These are phyloP conservation scores for Reticulitermes lucifugus DNA, from an alignment of 2,888 invertebrate genomes.

Conservation along the genomic window DNA sequence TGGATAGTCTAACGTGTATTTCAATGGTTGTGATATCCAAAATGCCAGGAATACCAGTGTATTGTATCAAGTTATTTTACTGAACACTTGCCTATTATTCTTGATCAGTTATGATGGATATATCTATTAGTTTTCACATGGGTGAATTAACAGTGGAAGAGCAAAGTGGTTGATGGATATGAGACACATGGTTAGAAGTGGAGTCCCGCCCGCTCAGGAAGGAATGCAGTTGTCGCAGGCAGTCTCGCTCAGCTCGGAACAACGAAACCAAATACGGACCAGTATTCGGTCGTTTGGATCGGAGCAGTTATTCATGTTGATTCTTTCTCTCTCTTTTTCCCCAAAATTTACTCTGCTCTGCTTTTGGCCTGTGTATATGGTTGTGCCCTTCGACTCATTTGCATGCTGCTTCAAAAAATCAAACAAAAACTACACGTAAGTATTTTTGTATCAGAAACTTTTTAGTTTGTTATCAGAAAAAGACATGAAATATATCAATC, in stretches of 20 bases:
- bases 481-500: background rate
- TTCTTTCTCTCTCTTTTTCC: slow-evolving; percentile 75
- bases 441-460: slow-evolving; percentile 62
- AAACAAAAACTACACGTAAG: slow-evolving; percentile 79
- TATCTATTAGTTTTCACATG: slow-evolving; percentile 10
- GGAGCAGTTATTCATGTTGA: slow-evolving; percentile 50
- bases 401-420: slow-evolving; percentile 80
- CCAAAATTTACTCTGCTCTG: slow-evolving; percentile 85
- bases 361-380: slow-evolving; percentile 80
- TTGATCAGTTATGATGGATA: too few relatives aligned
- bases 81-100: too few relatives aligned
- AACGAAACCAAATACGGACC: slow-evolving; percentile 38
- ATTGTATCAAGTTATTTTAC: too few relatives aligned
- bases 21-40: too few relatives aligned
- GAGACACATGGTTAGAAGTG: slow-evolving; percentile 26
- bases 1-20: too few relatives aligned
- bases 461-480: slow-evolving; percentile 40
- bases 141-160: slow-evolving; percentile 4
- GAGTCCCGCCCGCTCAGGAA: slow-evolving; percentile 33
- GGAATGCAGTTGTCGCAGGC: slow-evolving; percentile 41
- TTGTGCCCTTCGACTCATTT: slow-evolving; percentile 80
- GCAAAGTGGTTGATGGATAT: background rate
- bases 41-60: too few relatives aligned
- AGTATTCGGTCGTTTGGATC: slow-evolving; percentile 41
- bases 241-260: slow-evolving; percentile 31